A percentile compares a stretch with the other conserved stretches of the same genome.
phyloP scores from a whole-genome alignment of 2,888 invertebrate genomes.

The Clostera curtula region DNA sequence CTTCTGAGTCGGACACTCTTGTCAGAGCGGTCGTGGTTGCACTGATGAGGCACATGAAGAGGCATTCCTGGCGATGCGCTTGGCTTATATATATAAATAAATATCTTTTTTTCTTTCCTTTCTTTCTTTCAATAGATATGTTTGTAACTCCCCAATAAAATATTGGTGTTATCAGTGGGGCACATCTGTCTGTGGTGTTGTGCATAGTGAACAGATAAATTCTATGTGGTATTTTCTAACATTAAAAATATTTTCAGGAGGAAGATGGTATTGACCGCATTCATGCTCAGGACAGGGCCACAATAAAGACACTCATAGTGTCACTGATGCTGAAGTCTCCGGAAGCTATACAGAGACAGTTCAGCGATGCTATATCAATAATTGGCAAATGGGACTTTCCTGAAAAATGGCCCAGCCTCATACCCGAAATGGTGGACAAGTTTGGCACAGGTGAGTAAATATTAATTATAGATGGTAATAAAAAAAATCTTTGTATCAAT shows the following conservation, averaged over 20 bases:
- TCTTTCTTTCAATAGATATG: no score
- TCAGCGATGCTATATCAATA: conserved; percentile 96
- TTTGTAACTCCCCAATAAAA: no score
- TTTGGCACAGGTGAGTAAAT: conserved; percentile 81
- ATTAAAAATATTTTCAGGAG: conserved; percentile 60
- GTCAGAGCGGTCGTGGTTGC: no score
- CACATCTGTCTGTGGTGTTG: no score
- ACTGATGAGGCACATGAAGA: no score
- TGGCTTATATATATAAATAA: no score
- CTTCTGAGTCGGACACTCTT: no score
- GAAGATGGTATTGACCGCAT: conserved; percentile 88
- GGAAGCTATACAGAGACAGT: conserved; percentile 92
- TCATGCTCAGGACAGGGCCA: conserved; percentile 83
- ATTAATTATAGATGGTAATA: neutral
- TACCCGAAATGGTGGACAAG: conserved; percentile 94
- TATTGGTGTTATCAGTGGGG: no score
- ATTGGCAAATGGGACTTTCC: conserved; percentile 99
- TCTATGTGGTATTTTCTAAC: conserved; percentile 1
- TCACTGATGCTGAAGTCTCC: conserved; percentile 95
- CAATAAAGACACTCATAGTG: conserved; percentile 90
- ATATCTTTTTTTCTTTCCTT: no score
- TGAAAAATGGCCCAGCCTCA: conserved; percentile 94
- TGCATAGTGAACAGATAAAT: no score
- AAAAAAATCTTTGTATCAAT: no score
- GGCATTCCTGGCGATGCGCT: no score